Conservation (phyloP, 2,113 vertebrate genomes). For the Brachypodius melanocephalos region DNA sequence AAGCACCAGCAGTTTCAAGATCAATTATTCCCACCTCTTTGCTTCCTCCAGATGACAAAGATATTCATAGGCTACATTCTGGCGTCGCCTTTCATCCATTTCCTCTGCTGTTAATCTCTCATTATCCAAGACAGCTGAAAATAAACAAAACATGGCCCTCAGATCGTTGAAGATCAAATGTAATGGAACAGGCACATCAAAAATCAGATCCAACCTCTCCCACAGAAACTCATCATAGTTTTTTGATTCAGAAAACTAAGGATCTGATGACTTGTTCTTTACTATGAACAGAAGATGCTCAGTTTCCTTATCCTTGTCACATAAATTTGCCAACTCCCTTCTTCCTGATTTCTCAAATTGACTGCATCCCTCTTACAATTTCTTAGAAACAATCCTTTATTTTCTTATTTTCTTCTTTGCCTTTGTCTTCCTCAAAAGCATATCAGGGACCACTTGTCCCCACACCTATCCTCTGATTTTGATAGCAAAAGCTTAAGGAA, state of each 20-base stretch:
- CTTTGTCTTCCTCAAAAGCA: neutral
- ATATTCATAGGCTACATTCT: conserved; percentile 98
- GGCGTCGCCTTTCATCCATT: conserved; percentile 94
- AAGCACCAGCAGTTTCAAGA: neutral
- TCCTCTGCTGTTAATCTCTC: conserved; percentile 97
- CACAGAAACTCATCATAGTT: neutral
- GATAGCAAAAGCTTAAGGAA: neutral
- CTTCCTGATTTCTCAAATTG: neutral
- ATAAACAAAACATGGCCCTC: neutral
- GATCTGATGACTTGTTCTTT: neutral
- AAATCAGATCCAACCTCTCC: neutral
- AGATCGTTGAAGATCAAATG: neutral
- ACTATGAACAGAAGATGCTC: neutral
- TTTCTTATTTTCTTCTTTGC: neutral
- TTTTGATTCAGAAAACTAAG: neutral
- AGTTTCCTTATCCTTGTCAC: neutral
- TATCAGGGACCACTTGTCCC: neutral
- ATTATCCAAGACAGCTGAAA: conserved; percentile 91
- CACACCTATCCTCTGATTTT: neutral
- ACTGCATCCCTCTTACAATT: neutral
- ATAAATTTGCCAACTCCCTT: neutral
- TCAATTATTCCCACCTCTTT: conserved; percentile 81
- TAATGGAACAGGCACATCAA: neutral
- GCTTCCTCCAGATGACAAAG: conserved; percentile 98
- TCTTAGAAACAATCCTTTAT: neutral